phyloP scores from a whole-genome alignment of 2,797 vertebrate species.

The Pangasius larnaudii region DNA sequence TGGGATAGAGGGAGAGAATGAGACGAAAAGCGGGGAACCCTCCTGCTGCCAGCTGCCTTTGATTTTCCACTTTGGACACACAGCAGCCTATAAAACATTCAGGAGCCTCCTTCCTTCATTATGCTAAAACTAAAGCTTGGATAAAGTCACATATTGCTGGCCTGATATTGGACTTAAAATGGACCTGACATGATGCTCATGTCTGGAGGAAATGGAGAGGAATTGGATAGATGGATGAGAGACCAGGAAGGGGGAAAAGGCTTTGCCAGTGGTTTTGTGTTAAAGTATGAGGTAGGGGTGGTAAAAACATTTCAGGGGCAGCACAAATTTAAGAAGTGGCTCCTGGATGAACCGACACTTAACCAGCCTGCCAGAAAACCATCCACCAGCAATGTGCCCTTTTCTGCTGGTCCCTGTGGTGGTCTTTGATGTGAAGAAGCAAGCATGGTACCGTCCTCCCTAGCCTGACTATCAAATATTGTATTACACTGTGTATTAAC shows the following conservation, averaged over 20 bases:
- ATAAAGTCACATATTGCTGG: slow-evolving; percentile 18
- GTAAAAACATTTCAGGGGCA: not conserved
- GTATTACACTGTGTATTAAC: not conserved
- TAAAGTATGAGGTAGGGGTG: not conserved
- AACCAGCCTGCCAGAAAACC: not conserved
- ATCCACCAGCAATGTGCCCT: not conserved
- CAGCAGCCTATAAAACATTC: slow-evolving; percentile 51
- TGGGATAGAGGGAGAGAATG: slow-evolving; percentile 3
- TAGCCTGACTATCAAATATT: not conserved
- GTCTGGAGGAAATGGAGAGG: slow-evolving; percentile 59
- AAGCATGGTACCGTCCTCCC: not conserved
- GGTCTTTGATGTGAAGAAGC: slow-evolving; percentile 7
- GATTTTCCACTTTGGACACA: slow-evolving; percentile 54
- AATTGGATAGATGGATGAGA: not conserved
- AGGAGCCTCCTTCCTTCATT: slow-evolving; percentile 39
- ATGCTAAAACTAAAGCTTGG: not conserved
- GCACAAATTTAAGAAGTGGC: not conserved
- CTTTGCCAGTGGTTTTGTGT: slow-evolving; percentile 43
- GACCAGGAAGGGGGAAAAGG: slow-evolving; percentile 22
- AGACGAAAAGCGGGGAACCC: slow-evolving; percentile 12
- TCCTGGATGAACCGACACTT: slow-evolving; percentile 5
- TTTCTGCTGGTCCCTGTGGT: not conserved
- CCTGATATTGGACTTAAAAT: not conserved
- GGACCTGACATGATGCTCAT: slow-evolving; percentile 50
- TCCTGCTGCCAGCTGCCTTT: slow-evolving; percentile 61